A percentile compares a stretch with the other conserved stretches of the same genome.
Conservation (phyloP, 1,140 invertebrate species). For the Hestina assimilis region DNA sequence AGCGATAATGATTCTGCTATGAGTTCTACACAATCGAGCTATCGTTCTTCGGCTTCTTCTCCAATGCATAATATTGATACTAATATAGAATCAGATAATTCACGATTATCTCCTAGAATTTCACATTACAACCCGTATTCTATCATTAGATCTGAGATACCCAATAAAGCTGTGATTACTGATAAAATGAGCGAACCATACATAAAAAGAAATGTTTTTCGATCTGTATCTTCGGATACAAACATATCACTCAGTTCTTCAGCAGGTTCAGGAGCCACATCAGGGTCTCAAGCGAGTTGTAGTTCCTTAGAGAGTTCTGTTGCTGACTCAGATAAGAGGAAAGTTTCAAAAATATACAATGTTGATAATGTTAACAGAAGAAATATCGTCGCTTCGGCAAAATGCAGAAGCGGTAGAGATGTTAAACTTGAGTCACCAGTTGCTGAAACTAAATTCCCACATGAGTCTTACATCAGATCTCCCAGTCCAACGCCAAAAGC, state of each 20-base stretch:
- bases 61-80: conserved; percentile 73
- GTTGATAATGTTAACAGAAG: conserved; percentile 91
- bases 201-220: conserved; percentile 73
- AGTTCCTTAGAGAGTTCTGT: conserved; percentile 81
- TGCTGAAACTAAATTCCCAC: conserved; percentile 82
- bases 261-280: conserved; percentile 82
- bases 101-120: conserved; percentile 61
- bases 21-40: conserved; percentile 85
- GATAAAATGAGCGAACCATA: conserved; percentile 60
- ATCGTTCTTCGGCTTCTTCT: conserved; percentile 85
- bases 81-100: conserved; percentile 70
- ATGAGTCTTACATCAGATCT: conserved; percentile 69
- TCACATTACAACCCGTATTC: conserved; percentile 59
- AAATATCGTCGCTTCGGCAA: conserved; percentile 91
- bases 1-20: conserved; percentile 93
- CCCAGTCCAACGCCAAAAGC: conserved; percentile 63
- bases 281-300: conserved; percentile 83
- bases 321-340: conserved; percentile 78
- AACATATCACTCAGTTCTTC: conserved; percentile 81
- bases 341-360: conserved; percentile 86
- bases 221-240: conserved; percentile 81
- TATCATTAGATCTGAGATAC: conserved; percentile 51
- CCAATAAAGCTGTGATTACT: conserved; percentile 43
- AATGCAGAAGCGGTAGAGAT: conserved; percentile 88
- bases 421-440: conserved; percentile 82